Evolutionary conservation across 2,797 vertebrate species (phyloP).

Genomic region (Notolabrus celidotus): DNA sequence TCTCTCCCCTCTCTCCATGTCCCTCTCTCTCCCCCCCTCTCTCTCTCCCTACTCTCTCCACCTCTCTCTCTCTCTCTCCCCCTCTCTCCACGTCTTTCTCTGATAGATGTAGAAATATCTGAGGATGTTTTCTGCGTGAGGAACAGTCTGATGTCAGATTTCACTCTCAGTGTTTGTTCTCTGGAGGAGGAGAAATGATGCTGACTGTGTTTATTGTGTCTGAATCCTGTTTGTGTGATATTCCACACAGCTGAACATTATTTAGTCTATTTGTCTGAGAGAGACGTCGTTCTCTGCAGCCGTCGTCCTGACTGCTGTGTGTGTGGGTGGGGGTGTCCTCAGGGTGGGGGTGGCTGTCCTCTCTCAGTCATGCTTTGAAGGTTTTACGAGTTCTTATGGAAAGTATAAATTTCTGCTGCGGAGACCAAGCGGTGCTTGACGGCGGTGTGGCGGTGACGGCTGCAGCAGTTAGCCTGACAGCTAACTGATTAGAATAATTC

Average conservation of each 20-base stretch:
- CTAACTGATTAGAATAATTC: slow-evolving; percentile 98
- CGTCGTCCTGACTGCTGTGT: slow-evolving; percentile 60
- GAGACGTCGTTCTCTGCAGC: slow-evolving; percentile 60
- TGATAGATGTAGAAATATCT: no score
- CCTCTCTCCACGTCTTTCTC: no score
- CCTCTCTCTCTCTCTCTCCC: no score
- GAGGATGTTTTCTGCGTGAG: slow-evolving; percentile 6
- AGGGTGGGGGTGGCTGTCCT: slow-evolving; percentile 48
- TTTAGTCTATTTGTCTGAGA: slow-evolving; percentile 74
- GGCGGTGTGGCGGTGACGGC: slow-evolving; percentile 89
- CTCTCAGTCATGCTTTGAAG: slow-evolving; percentile 92
- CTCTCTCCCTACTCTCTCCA: no score
- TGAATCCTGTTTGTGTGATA: slow-evolving; percentile 67
- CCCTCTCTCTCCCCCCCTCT: no score
- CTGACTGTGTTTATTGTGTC: slow-evolving; percentile 68
- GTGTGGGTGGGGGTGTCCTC: slow-evolving; percentile 30
- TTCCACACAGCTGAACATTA: slow-evolving; percentile 63
- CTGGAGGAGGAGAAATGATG: slow-evolving; percentile 29
- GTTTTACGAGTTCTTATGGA: slow-evolving; percentile 87
- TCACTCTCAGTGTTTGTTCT: slow-evolving; percentile 42
- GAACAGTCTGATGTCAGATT: slow-evolving; percentile 28
- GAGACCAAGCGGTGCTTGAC: slow-evolving; percentile 92
- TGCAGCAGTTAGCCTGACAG: slow-evolving; percentile 93
- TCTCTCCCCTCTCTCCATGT: no score
- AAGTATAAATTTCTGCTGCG: slow-evolving; percentile 85